Conservation (phyloP, 2,797 vertebrate genomes). For the Typhlichthys subterraneus region DNA sequence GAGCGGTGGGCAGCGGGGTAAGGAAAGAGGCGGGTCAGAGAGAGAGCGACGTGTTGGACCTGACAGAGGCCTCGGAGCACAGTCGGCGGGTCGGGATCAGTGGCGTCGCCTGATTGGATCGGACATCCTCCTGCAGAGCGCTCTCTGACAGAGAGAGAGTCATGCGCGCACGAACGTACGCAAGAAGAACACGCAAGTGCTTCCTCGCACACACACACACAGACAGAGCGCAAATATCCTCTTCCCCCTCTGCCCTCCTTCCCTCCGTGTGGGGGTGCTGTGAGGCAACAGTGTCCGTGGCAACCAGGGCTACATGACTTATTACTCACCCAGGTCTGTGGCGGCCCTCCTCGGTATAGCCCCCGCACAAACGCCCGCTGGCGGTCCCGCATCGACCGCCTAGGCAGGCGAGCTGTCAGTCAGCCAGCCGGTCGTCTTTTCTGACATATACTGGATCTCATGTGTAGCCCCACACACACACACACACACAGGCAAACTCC, state of each 20-base stretch:
- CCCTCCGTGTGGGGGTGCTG: slow-evolving; percentile 26
- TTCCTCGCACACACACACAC: not conserved
- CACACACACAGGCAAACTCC: not conserved
- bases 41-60: slow-evolving; percentile 33
- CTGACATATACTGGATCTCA: not conserved
- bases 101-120: slow-evolving; percentile 51
- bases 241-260: not conserved
- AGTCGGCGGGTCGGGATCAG: slow-evolving; percentile 55
- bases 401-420: slow-evolving; percentile 15
- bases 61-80: slow-evolving; percentile 55
- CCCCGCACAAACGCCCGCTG: slow-evolving; percentile 31
- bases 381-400: slow-evolving; percentile 3
- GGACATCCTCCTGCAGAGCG: slow-evolving; percentile 60
- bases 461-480: not conserved
- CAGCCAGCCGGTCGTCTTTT: slow-evolving; percentile 3
- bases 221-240: slow-evolving; percentile 1
- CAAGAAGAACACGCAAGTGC: not conserved
- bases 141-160: slow-evolving; percentile 28
- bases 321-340: slow-evolving; percentile 59
- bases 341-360: slow-evolving; percentile 41
- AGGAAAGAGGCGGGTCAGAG: slow-evolving; percentile 21
- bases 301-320: slow-evolving; percentile 44
- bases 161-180: not conserved
- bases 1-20: slow-evolving; percentile 7
- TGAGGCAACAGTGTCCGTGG: slow-evolving; percentile 22